Evolutionary conservation across 1,140 invertebrate species (phyloP), one percentile per base, ranked within the genome.

Genomic region (Listronotus bonariensis): DNA sequence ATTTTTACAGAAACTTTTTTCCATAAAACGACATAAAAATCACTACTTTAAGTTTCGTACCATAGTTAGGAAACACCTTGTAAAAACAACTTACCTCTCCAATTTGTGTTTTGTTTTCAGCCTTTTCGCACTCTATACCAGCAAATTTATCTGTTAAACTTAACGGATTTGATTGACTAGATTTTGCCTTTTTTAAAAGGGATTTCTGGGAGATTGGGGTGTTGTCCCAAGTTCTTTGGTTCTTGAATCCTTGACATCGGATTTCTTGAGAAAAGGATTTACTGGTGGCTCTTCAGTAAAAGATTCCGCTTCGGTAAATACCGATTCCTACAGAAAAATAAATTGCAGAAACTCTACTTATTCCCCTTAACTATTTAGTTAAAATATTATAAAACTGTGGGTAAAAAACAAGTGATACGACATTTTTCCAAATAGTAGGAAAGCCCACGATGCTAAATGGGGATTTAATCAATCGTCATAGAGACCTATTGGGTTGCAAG

Each of bases 131-230:
- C 26, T 65, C 40, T 6, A 73, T 32, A 34, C 73, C 73, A 9
- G 73, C 73, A 52, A 45, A 68, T 51, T 63, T 69, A 55, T 74
- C 68, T 3, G 65, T 65, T 15, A 74, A 65, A 69, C 72, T 73
- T 12, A 74, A 62, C 5, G 72, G 70, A 54, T 68, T 74, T 4
- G 38, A 6, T 11, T 36, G 14, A 36, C 20, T 62, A 9, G 10
- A 34, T 18, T 67, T 72, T 31, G 56, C 31, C 34, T 52, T 68
- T 55, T 74, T 71, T 36, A 65, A 53, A 72, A 72, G 31, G 71
- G 71, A 60, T 72, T 72, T 58, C 32, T 48, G n/a, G 32, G 15
- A 52, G 14, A 34, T 17, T 6, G 3, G 11, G 26, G 8, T n/a
- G 20, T 18, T 20, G 11, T 34, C 12, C 0, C 1, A 26, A 8